A percentile compares a stretch with the other conserved stretches of the same genome.
Conservation (phyloP, 1,140 invertebrate genomes). For the Drosophila busckii region DNA sequence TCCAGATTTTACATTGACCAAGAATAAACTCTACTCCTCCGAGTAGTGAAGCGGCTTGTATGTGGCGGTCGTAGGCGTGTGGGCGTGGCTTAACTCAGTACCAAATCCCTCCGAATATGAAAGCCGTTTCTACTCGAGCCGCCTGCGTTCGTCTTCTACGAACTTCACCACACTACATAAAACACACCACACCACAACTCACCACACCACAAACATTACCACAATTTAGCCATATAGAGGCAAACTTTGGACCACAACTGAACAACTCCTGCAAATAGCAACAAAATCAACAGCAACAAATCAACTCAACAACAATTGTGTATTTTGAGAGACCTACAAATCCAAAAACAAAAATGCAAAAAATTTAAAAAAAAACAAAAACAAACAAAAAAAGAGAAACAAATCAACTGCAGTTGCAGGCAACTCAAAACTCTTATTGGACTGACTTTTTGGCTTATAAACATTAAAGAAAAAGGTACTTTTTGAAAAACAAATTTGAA, state of each 20-base stretch:
- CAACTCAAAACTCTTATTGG: slow-evolving; percentile 77
- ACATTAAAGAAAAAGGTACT: slow-evolving; percentile 56
- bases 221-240: slow-evolving; percentile 48
- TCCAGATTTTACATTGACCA: slow-evolving; percentile 89
- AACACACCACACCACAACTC: slow-evolving; percentile 17
- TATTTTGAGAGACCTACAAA: slow-evolving; percentile 59
- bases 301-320: slow-evolving; percentile 58
- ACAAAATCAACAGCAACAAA: slow-evolving; percentile 29
- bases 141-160: slow-evolving; percentile 5
- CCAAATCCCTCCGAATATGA: slow-evolving; percentile 68
- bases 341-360: slow-evolving; percentile 27
- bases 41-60: slow-evolving; percentile 46
- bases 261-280: slow-evolving; percentile 53
- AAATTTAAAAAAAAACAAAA: slow-evolving; percentile 30
- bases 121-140: slow-evolving; percentile 21
- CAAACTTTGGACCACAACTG: slow-evolving; percentile 73
- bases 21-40: slow-evolving; percentile 88
- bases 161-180: slow-evolving; percentile 9
- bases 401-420: slow-evolving; percentile 77
- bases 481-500: slow-evolving; percentile 60
- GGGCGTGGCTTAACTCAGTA: slow-evolving; percentile 39
- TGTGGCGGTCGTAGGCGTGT: slow-evolving; percentile 25
- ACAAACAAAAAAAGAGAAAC: slow-evolving; percentile 42
- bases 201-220: slow-evolving; percentile 28
- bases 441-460: slow-evolving; percentile 74